A percentile compares a stretch with the other conserved stretches of the same genome.
phyloP scores from a whole-genome alignment of 2,113 vertebrate genomes.

The Notothenia coriiceps region DNA sequence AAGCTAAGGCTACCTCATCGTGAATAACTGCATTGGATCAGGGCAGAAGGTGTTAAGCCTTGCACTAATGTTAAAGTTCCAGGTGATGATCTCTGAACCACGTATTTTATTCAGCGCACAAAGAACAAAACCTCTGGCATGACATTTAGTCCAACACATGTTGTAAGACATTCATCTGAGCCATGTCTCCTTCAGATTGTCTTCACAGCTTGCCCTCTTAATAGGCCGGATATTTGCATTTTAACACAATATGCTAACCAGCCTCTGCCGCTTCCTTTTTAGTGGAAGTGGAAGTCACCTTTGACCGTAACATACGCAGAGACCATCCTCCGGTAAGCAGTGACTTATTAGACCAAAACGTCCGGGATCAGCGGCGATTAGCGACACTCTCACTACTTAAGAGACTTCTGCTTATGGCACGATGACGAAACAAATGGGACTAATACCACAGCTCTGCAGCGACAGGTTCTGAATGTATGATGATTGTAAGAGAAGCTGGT shows the following conservation, averaged over 20 bases:
- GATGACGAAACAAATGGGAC: slow-evolving; percentile 9
- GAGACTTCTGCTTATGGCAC: background rate
- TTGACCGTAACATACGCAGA: background rate
- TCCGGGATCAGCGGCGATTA: slow-evolving; percentile 19
- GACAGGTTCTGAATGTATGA: background rate
- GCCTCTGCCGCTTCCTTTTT: slow-evolving; percentile 34
- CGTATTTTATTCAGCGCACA: slow-evolving; percentile 1
- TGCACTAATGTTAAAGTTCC: background rate
- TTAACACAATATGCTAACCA: slow-evolving; percentile 12
- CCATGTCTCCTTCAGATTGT: background rate
- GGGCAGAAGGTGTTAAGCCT: background rate
- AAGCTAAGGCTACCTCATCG: background rate
- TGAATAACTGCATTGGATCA: background rate
- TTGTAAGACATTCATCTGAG: slow-evolving; percentile 19
- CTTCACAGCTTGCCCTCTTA: slow-evolving; percentile 21
- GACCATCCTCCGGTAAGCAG: background rate
- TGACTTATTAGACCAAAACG: slow-evolving; percentile 14
- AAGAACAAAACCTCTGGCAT: background rate
- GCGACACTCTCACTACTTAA: background rate
- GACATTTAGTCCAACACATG: slow-evolving; percentile 13
- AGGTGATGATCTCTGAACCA: background rate
- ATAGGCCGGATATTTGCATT: slow-evolving; percentile 50
- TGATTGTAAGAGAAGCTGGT: background rate
- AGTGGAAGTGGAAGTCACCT: slow-evolving; percentile 46
- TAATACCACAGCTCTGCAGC: slow-evolving; percentile 13